Base-by-base conservation (phyloP, 2,797 vertebrate genomes). In the Gorsachius magnificus region DNA sequence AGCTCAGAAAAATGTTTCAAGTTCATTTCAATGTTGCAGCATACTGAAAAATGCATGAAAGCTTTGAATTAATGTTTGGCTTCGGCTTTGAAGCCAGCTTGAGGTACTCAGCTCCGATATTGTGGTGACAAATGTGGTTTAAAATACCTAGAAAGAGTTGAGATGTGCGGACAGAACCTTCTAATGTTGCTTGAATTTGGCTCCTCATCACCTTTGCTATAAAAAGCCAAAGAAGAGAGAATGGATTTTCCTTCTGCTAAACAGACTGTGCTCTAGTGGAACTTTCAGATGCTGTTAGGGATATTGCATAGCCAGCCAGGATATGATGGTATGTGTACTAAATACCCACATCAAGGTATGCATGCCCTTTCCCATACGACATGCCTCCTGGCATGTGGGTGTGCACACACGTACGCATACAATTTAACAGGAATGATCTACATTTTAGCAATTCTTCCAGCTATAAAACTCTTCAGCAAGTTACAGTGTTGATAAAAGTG, bases 1-100 rank as follows among this genome's bases (percentile, higher is more conserved):
- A 58, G 29, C 74, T 72, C 53, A 48, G 54, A 65, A 70, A 72
- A 89, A 18, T 2, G 4, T 77, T 94, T 66, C 71, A 53, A 53
- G 53, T 56, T 79, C 60, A 60, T 89, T 70, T 90, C 41, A 64
- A 58, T 68, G 31, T 56, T 80, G 21, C 21, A 60, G 36, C 33
- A 33, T 14, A 20, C 29, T 60, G 68, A 81, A 92, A 91, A 94
- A 94, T 61, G 45, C 51, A 64, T 92, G 83, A 68, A 84, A 90
- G 14, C 48, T 84, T 77, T n/a, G 68, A 87, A 83, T 64, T 79
- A 77, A 74, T 60, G 31, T 60, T 74, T 70, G 56, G n/a, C 60
- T 89, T 80, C 35, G 51, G 48, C 64, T 94, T 87, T 91, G 89
- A 86, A 89, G 61, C 14, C 75, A 80, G 20, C 13, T 51, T 56